Evolutionary conservation across 2,888 invertebrate species (phyloP), one percentile per base, ranked within the genome.

Genomic region (Smittia aterrima): DNA sequence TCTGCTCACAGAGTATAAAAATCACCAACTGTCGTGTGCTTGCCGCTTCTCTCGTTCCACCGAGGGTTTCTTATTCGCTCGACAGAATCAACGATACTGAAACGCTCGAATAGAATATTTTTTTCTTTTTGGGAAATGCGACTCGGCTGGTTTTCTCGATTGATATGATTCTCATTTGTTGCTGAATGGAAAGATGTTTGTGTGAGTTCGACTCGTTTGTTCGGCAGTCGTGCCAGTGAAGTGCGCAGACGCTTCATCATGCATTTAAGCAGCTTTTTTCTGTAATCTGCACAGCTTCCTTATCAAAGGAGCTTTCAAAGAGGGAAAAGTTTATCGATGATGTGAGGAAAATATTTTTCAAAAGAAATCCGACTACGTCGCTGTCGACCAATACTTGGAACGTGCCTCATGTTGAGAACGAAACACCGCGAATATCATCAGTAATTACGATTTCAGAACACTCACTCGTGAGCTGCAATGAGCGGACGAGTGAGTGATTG

Each of bases 21-120:
- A n/a, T 47, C 47, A 47, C 47, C 47, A 47, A 47, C 47, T n/a
- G 47, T 47, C 47, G 47, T 47, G 47, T n/a, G 47, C 47, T 47
- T 47, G 11, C 16, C 32, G 32, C n/a, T 47, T 47, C 47, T 47
- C 47, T 47, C 47, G 47, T 11, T 47, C 47, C 11, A 47, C 11
- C 47, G 47, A 47, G 47, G n/a, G n/a, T 47, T 47, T 47, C 47
- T 47, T 47, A 6, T 47, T 47, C 47, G 47, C n/a, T 16, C 47
- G 47, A 47, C 47, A 11, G 47, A 47, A 47, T 47, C 16, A 47
- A 47, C 47, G 16, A 13, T 47, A 47, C 47, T 47, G 47, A 47
- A 47, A 47, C 16, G 16, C 47, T 47, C 47, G 47, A 47, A 11
- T 32, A 32, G 32, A 32, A 32, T 32, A 47, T n/a, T 47, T 47